Conservation (phyloP, 92 coral and sea anemone species). For the Porites divaricata region DNA sequence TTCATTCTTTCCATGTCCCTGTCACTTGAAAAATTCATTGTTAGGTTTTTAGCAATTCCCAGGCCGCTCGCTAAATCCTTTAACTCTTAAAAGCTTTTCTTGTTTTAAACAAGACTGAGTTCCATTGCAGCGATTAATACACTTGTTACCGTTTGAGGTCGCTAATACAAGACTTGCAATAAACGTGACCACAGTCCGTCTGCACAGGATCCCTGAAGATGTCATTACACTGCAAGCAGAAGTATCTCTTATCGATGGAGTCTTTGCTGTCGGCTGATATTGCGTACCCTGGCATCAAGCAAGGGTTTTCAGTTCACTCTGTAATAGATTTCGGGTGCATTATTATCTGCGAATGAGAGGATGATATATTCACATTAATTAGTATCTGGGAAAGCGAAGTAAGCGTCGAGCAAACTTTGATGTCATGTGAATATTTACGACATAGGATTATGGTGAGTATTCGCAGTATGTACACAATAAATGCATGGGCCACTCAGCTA, state of each 20-base stretch:
- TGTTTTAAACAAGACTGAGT: neutral
- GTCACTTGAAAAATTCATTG: too few relatives aligned
- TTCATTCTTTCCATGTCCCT: too few relatives aligned
- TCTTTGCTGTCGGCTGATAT: neutral
- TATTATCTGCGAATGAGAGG: neutral
- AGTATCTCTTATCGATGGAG: slow-evolving; percentile 12
- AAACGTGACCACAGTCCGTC: slow-evolving; percentile 45
- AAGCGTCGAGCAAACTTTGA: neutral
- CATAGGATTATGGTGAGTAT: too few relatives aligned
- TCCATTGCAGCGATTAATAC: too few relatives aligned
- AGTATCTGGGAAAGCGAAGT: neutral
- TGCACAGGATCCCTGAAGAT: slow-evolving; percentile 46
- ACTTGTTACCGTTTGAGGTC: slow-evolving; percentile 23
- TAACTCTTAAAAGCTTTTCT: too few relatives aligned
- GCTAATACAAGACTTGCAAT: slow-evolving; percentile 29
- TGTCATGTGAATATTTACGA: too few relatives aligned
- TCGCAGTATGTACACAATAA: too few relatives aligned
- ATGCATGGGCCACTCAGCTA: too few relatives aligned
- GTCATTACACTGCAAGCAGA: slow-evolving; percentile 24
- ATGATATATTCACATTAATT: too few relatives aligned
- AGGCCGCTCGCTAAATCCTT: too few relatives aligned
- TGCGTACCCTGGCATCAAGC: slow-evolving; percentile 23
- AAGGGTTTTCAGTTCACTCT: neutral
- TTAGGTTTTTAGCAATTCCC: too few relatives aligned
- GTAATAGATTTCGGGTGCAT: neutral